A percentile compares a stretch with the other conserved stretches of the same genome.
These are phyloP conservation scores for Branchipolynoe longqiensis DNA, from an alignment of 2,888 invertebrate species.

Conservation along the genomic window DNA sequence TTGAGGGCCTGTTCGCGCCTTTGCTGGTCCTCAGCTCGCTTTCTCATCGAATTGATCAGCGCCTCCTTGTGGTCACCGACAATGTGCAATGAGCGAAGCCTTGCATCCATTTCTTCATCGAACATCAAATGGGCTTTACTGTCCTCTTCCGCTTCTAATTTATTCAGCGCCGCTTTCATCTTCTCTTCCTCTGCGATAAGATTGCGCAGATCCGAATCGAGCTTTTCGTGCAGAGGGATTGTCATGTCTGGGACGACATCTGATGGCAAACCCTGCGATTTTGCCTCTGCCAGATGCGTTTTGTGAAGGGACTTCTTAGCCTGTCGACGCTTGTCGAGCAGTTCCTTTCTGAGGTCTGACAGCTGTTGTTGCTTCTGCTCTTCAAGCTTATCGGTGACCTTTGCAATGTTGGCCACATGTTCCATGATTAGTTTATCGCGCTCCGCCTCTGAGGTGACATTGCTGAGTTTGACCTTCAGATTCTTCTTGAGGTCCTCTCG, in stretches of 20 bases:
- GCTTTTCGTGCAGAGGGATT: conserved; percentile 72
- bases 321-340: conserved; percentile 74
- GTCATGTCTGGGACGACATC: conserved; percentile 75
- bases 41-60: conserved; percentile 64
- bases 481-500: conserved; percentile 72
- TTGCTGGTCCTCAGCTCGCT: neutral
- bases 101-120: conserved; percentile 71
- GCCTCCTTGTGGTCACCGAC: conserved; percentile 69
- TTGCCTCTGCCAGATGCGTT: conserved; percentile 75
- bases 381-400: conserved; percentile 75
- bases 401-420: conserved; percentile 75
- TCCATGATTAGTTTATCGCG: conserved; percentile 76
- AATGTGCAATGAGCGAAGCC: conserved; percentile 68
- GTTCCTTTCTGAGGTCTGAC: conserved; percentile 71
- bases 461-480: conserved; percentile 71
- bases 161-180: conserved; percentile 72
- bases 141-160: conserved; percentile 60
- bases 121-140: conserved; percentile 12
- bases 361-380: conserved; percentile 77
- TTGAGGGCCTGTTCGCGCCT: conserved; percentile 68
- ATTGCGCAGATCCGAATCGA: conserved; percentile 72
- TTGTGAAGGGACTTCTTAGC: conserved; percentile 77
- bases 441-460: conserved; percentile 74
- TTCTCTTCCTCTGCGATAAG: conserved; percentile 75
- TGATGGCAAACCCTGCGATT: conserved; percentile 72